Conservation (phyloP, 2,888 invertebrate species). For the Coremacera marginata region DNA sequence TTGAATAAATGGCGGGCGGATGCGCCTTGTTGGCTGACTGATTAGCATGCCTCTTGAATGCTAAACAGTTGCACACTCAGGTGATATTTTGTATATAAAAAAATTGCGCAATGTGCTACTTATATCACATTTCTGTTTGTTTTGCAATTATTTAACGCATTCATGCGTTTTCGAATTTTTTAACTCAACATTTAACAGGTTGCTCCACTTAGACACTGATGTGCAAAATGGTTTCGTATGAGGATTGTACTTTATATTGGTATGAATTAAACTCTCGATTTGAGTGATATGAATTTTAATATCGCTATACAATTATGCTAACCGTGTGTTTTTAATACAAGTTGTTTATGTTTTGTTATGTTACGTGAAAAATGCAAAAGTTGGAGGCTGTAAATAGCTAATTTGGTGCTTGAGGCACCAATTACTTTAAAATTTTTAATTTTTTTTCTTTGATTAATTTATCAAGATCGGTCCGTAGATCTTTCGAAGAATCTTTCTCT, state of each 20-base stretch:
- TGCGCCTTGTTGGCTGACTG: not conserved
- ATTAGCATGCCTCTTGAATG: not conserved
- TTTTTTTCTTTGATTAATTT: too few relatives aligned
- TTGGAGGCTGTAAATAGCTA: too few relatives aligned
- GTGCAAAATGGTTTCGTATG: too few relatives aligned
- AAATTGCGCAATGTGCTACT: not conserved
- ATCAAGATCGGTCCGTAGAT: too few relatives aligned
- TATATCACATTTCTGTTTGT: not conserved
- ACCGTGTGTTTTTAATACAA: too few relatives aligned
- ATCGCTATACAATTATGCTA: not conserved
- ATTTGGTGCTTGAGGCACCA: too few relatives aligned
- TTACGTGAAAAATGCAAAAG: too few relatives aligned
- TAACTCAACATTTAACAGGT: slow-evolving; percentile 8
- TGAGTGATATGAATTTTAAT: slow-evolving; percentile 54
- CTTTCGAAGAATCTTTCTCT: too few relatives aligned
- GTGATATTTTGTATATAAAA: not conserved
- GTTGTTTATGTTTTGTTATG: not conserved
- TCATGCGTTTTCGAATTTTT: slow-evolving; percentile 11
- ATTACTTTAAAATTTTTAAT: too few relatives aligned
- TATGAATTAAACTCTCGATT: not conserved
- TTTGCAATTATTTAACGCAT: slow-evolving; percentile 20
- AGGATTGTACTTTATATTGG: too few relatives aligned
- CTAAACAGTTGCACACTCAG: not conserved
- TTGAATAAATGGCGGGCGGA: not conserved
- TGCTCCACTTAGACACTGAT: not conserved